Evolutionary conservation across 2,888 invertebrate genomes (phyloP), one percentile per base, ranked within the genome.

Genomic region (Amblyteles armatorius): DNA sequence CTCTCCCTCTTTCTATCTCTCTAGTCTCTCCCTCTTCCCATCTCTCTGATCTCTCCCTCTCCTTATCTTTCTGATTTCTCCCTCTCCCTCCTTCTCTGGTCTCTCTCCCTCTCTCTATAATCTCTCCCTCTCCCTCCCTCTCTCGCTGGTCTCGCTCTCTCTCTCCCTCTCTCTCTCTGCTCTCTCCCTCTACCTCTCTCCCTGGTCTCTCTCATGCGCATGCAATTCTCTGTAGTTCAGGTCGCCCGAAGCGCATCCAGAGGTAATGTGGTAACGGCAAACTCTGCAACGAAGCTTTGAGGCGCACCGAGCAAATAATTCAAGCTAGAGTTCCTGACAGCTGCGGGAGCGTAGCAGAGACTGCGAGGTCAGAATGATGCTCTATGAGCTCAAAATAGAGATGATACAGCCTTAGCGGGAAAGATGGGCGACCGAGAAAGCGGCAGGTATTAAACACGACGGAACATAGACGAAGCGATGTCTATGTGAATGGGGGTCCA

Each of bases 241-340:
- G 6, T 29, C 29, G 22, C 65, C 60, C 26, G 40, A 29, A 52
- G 69, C 71, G 72, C 73, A 44, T 78, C 44, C 33, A 57, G 48
- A 67, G 84, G 78, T 89, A 90, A 90, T 86, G 87, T 87, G 87
- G 89, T 87, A 90, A 90, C 86, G 85, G 87, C 85, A 79, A 89
- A 87, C 87, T 86, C 82, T 81, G 87, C 85, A 44, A 88, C 85
- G 87, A 87, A 87, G 89, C 89, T 90, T 90, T 89, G 90, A 89
- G 88, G 88, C 86, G 87, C 83, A 88, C 87, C 89, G 78, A 88
- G 90, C 90, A 91, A 91, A 91, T 91, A 91, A 91, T 91, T 91
- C 90, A 91, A 82, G 73, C 86, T 69, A 85, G 81, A 85, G 86
- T 87, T 86, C 71, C 78, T 79, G 76, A 82, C 78, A 82, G 86